Percentiles rank a stretch among this genome's conserved stretches.
phyloP scores from a whole-genome alignment of 2,113 vertebrate genomes.

The Microtus richardsoni region DNA sequence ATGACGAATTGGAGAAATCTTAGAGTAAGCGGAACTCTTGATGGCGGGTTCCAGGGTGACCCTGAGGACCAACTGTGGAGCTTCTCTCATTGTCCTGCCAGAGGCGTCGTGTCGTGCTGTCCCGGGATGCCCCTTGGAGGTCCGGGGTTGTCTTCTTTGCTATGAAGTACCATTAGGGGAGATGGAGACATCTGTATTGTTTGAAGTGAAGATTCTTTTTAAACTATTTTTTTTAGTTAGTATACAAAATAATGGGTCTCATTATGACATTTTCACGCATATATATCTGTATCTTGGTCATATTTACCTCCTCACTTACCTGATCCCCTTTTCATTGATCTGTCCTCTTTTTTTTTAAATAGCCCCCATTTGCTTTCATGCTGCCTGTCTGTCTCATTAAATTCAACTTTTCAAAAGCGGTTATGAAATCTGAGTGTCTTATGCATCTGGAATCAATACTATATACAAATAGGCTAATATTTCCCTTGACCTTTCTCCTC shows the following conservation, averaged over 20 bases:
- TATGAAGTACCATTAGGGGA: neutral
- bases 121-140: neutral
- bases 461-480: neutral
- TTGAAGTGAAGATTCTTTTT: neutral
- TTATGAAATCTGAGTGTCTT: neutral
- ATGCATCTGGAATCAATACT: neutral
- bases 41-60: neutral
- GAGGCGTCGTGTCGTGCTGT: no score
- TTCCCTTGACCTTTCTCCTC: neutral
- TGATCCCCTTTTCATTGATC: neutral
- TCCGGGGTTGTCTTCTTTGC: neutral
- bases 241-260: neutral
- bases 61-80: neutral
- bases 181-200: neutral
- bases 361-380: neutral
- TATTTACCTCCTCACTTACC: neutral
- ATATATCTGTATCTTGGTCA: neutral
- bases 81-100: neutral
- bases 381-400: neutral
- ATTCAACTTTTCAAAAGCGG: neutral
- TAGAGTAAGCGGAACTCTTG: neutral
- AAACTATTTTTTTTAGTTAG: neutral
- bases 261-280: conserved; percentile 3
- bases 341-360: neutral
- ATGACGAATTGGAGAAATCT: neutral